phyloP scores from a whole-genome alignment of 2,113 vertebrate species.

The Psilopsiagon aymara region DNA sequence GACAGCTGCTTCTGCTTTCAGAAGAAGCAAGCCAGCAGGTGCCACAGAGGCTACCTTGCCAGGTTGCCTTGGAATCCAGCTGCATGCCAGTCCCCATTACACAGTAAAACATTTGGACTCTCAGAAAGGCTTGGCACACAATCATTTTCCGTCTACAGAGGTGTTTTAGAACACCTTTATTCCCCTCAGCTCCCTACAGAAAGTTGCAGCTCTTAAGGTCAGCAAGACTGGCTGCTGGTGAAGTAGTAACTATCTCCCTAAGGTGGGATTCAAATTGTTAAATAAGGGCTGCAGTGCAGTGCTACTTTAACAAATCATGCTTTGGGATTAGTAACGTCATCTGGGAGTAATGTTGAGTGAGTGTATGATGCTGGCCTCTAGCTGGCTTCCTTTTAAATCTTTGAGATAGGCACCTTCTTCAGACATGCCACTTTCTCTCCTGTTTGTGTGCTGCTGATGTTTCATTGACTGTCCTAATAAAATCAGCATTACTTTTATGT shows the following conservation, averaged over 20 bases:
- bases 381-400: background rate
- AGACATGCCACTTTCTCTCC: background rate
- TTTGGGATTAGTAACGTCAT: background rate
- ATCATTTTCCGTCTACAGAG: background rate
- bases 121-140: background rate
- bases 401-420: background rate
- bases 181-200: background rate
- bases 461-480: background rate
- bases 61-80: background rate
- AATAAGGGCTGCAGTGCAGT: background rate
- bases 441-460: background rate
- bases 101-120: background rate
- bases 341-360: background rate
- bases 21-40: background rate
- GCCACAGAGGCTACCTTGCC: background rate
- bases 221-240: background rate
- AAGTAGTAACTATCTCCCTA: background rate
- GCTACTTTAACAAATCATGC: background rate
- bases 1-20: background rate
- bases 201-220: background rate
- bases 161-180: background rate
- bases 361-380: background rate
- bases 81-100: background rate
- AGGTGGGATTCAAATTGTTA: background rate
- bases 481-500: background rate